Base-by-base conservation (phyloP, 2,113 vertebrate genomes). In the Alethe castanea region DNA sequence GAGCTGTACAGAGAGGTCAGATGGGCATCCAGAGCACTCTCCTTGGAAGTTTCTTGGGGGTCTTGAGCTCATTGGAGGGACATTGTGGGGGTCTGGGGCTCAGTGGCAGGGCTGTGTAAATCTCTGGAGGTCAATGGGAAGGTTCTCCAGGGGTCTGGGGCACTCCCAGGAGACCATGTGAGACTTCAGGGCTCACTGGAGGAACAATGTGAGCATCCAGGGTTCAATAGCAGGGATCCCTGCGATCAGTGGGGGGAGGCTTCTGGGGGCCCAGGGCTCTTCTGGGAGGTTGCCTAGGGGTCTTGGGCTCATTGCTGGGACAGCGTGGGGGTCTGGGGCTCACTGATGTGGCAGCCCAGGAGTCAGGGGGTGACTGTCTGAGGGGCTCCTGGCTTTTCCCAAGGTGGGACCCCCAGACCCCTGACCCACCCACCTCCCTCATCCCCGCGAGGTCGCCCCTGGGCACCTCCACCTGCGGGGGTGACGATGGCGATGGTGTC, bases 371-470 rank as follows among this genome's bases (percentile, higher is more conserved):
- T 31, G 8, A n/a, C 45, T n/a, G 53, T 8, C 48, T 6, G 9
- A 67, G 47, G 53, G n/a, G 24, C 7, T n/a, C 61, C 53, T 12
- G 38, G 14, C 70, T 47, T 54, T 69, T 76, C 40, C 62, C 47
- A 42, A 61, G 8, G 33, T 14, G 4, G 3, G 33, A 42, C 50
- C 76, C 69, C 36, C 12, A 33, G 31, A 6, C 31, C 28, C 40
- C 42, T 12, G 26, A 6, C 9, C 14, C 42, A 4, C 8, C 18
- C 14, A 0, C 28, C 35, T 29, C 52, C 57, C 69, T 28, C 15
- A 0, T 50, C 64, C 53, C 53, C 0, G 0, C 4, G 31, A 84
- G 53, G 89, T 50, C 2, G 0, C 31, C 64, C 59, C 19, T 3
- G 47, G 52, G 25, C 18, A 7, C 31, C 70, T 67, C 36, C 56